These are phyloP conservation scores for Lycodopsis pacificus DNA, from an alignment of 2,797 vertebrate genomes.

Conservation along the genomic window DNA sequence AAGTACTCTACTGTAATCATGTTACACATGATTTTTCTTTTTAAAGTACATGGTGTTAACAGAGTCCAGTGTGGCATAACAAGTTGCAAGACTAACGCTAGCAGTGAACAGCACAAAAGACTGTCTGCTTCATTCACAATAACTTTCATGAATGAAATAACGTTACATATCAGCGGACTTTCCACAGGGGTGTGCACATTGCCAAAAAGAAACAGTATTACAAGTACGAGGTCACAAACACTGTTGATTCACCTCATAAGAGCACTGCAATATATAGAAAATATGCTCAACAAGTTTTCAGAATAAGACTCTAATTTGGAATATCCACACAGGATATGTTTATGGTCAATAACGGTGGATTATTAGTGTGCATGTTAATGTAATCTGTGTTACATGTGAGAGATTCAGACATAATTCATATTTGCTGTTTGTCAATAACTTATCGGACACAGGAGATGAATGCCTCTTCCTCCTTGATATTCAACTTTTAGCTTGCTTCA, in stretches of 20 bases:
- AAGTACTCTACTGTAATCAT: not conserved
- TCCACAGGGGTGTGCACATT: not conserved
- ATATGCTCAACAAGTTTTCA: not conserved
- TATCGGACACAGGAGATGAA: not conserved
- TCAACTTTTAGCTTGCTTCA: not conserved
- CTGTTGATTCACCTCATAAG: not conserved
- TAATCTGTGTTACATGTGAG: not conserved
- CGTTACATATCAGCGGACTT: not conserved
- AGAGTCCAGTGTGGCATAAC: not conserved
- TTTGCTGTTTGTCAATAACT: not conserved
- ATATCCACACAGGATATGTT: not conserved
- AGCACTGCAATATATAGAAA: no score
- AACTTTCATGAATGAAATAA: not conserved
- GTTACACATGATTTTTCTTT: not conserved
- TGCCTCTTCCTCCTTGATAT: not conserved
- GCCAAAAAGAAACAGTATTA: not conserved
- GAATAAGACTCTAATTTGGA: not conserved
- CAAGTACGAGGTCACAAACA: not conserved
- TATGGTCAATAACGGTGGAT: not conserved
- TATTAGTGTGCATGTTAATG: not conserved
- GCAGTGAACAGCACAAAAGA: not conserved
- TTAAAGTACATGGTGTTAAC: not conserved
- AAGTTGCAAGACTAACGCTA: not conserved
- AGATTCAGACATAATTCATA: not conserved
- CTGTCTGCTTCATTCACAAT: not conserved